Evolutionary conservation across 2,113 vertebrate genomes (phyloP).

Genomic region (Eira barbara): DNA sequence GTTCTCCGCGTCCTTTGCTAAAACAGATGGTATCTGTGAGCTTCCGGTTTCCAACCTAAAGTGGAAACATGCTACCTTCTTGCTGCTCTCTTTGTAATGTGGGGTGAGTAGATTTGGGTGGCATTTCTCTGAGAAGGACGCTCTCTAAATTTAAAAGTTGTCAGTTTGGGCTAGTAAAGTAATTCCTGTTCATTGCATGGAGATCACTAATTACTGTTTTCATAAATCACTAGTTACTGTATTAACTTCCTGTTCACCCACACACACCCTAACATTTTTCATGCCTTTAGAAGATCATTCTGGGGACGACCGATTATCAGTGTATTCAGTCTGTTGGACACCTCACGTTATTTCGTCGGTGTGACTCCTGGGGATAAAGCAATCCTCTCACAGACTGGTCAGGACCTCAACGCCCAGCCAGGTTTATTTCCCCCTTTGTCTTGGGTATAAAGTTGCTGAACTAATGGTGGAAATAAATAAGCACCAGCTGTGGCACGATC

Average conservation of each 20-base stretch:
- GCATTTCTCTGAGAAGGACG: not conserved
- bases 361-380: not conserved
- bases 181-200: not conserved
- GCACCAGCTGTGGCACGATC: not conserved
- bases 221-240: not conserved
- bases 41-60: not conserved
- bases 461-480: not conserved
- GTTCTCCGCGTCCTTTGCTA: not conserved
- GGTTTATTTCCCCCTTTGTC: not conserved
- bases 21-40: not conserved
- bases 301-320: not conserved
- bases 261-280: not conserved
- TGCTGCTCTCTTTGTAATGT: not conserved
- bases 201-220: not conserved
- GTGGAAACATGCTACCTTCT: not conserved
- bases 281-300: not conserved
- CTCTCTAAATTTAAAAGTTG: not conserved
- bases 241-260: not conserved
- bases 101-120: not conserved
- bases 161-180: not conserved
- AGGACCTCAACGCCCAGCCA: no score
- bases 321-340: not conserved
- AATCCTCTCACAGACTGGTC: not conserved
- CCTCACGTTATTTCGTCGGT: not conserved
- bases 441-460: not conserved